Evolutionary conservation across 1,140 invertebrate genomes (phyloP), one percentile per base, ranked within the genome.

Genomic region (Aphis craccivora): DNA sequence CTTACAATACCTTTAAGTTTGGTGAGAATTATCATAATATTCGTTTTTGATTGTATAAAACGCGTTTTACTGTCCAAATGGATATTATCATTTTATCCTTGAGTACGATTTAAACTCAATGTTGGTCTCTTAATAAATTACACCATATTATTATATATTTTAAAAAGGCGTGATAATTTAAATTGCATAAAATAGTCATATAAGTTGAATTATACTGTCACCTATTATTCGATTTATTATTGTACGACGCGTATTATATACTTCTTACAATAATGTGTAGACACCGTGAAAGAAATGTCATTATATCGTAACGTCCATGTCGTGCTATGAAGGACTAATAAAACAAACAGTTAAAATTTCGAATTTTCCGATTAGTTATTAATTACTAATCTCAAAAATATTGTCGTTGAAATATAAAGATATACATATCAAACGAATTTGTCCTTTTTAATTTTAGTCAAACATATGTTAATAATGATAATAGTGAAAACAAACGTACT

Each of bases 181-280:
- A 81, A 81, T 81, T 81, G 76, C 76, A 83, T 37, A 23, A 83
- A 83, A 83, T 83, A 9, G 76, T n/a, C 60, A 76, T n/a, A 76
- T 76, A 76, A n/a, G 18, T 14, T n/a, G 14, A 76, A 76, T 14
- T 6, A 76, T n/a, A 76, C n/a, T 18, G 60, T 76, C n/a, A 18
- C 30, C 60, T 67, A 67, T 67, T 51, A 51, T 51, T 51, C 48
- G 48, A 20, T 14, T 51, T 51, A 51, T 20, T 51, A 51, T 14
- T 18, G 14, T 51, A 67, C 60, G 30, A n/a, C 14, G 55, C 30
- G 9, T 51, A 20, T 18, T 51, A 51, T 2, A 14, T 1, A 67
- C 30, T n/a, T n/a, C 14, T 67, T 14, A 6, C 60, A n/a, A 14
- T 67, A n/a, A 14, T n/a, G 30, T 67, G 60, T 67, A 67, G 4